Evolutionary conservation across 2,113 vertebrate genomes (phyloP).

Genomic region (Aramus guarauna): DNA sequence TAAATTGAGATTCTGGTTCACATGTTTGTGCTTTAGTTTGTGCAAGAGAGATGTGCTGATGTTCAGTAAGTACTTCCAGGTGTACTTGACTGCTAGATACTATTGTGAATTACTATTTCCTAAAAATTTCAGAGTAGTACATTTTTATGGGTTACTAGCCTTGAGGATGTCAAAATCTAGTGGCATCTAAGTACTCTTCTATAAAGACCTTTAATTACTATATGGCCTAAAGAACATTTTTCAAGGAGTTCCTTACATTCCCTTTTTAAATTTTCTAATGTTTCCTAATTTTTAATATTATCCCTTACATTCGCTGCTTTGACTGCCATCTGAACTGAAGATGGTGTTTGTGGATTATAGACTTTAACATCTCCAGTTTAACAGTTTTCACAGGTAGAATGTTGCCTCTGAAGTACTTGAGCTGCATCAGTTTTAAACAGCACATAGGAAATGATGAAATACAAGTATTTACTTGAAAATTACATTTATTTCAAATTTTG

Average conservation of each 20-base stretch:
- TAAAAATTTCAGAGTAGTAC: not conserved
- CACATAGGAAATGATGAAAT: accelerated
- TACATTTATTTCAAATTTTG: not conserved
- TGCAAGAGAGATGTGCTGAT: not conserved
- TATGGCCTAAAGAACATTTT: not conserved
- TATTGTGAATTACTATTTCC: not conserved
- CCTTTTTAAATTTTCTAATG: not conserved
- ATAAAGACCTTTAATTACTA: not conserved
- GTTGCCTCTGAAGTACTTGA: not conserved
- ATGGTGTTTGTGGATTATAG: not conserved
- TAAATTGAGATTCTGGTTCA: not conserved
- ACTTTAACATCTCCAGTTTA: not conserved
- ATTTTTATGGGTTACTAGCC: not conserved
- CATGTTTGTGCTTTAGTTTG: not conserved
- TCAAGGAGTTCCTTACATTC: not conserved
- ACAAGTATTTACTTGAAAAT: not conserved
- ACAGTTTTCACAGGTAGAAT: not conserved
- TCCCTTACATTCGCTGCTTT: not conserved
- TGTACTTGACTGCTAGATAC: not conserved
- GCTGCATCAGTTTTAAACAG: not conserved
- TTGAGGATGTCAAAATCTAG: not conserved
- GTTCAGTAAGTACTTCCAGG: not conserved
- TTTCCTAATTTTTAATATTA: not conserved
- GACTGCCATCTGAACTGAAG: not conserved
- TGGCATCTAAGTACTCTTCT: not conserved